Base-by-base conservation (phyloP, 2,888 invertebrate genomes). In the Caenorhabditis becei region DNA sequence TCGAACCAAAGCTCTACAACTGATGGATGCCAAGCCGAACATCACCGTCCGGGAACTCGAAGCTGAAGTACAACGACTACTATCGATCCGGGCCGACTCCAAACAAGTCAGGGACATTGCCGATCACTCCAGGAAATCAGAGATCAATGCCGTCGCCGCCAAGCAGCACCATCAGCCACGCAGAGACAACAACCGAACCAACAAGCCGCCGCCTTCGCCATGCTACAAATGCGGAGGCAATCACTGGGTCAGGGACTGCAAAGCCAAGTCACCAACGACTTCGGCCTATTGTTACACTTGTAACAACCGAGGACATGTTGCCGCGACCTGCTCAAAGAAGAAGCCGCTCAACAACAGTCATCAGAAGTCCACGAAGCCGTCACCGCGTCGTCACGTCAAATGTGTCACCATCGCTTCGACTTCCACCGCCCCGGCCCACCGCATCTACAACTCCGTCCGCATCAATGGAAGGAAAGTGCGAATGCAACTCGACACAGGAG, bases 231-330 rank as follows among this genome's bases (percentile, higher is more conserved):
- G 71, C 24, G 1, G 3, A 10, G 51, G 51, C 11, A 26, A 59
- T 20, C 71, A 71, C 53, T 71, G 71, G 71, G 24, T 18, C 3
- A 51, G 35, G 8, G 61, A 71, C 7, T 71, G 71, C 71, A 37
- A 37, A 32, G 32, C 10, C 2, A 59, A 59, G 20, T n/a, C n/a
- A n/a, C n/a, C n/a, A 7, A 58, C 32, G 58, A 37, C 41, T 14
- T 41, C 24, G 35, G 59, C 23, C 23, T 20, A 5, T 23, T 23
- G 0, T 58, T 32, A 10, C 32, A 32, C 4, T 7, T 4, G 5
- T 4, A 32, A 32, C 5, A 4, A 32, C 4, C 32, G 58, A 23
- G 28, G 23, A 23, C 4, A 14, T n/a, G 35, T 35, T 16, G 32
- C 32, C 4, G 32, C 32, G 5, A 10, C 32, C 32, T 32, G 10